Evolutionary conservation across 2,888 invertebrate genomes (phyloP).

Genomic region (Serripes groenlandicus): DNA sequence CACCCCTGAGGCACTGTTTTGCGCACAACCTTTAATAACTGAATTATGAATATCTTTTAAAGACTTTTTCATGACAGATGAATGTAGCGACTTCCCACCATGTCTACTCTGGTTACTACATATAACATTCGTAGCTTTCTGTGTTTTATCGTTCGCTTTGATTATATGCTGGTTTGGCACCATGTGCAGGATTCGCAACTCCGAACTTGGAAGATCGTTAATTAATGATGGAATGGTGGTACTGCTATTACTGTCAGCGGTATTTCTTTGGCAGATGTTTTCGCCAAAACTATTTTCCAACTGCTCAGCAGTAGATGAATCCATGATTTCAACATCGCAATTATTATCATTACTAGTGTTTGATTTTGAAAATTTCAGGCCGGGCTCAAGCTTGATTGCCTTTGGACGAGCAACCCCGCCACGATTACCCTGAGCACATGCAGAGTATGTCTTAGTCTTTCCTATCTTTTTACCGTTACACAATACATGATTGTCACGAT

Average conservation of each 20-base stretch:
- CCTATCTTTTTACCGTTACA: background rate
- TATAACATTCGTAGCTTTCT: slow-evolving; percentile 1
- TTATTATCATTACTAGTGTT: background rate
- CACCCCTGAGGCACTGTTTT: background rate
- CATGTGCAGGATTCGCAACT: slow-evolving; percentile 55
- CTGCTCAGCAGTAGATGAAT: background rate
- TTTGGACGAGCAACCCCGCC: slow-evolving; percentile 54
- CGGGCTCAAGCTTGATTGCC: slow-evolving; percentile 59
- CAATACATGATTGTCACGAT: background rate
- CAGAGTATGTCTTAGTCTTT: slow-evolving; percentile 1
- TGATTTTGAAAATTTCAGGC: slow-evolving; percentile 31
- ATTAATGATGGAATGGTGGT: slow-evolving; percentile 3
- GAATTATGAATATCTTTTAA: slow-evolving; percentile 61
- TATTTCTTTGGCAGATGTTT: background rate
- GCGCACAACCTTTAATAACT: slow-evolving; percentile 51
- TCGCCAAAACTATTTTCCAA: background rate
- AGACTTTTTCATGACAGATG: slow-evolving; percentile 35
- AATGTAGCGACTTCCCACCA: background rate
- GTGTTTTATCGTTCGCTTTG: background rate
- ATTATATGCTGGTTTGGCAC: slow-evolving; percentile 37
- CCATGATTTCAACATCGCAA: background rate
- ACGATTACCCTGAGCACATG: slow-evolving; percentile 33
- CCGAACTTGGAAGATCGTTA: slow-evolving; percentile 39
- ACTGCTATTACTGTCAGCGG: background rate
- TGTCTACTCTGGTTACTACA: background rate